Percentiles rank a stretch among this genome's conserved stretches.
phyloP scores from a whole-genome alignment of 2,113 vertebrate genomes.

The Pteruthius melanotis region DNA sequence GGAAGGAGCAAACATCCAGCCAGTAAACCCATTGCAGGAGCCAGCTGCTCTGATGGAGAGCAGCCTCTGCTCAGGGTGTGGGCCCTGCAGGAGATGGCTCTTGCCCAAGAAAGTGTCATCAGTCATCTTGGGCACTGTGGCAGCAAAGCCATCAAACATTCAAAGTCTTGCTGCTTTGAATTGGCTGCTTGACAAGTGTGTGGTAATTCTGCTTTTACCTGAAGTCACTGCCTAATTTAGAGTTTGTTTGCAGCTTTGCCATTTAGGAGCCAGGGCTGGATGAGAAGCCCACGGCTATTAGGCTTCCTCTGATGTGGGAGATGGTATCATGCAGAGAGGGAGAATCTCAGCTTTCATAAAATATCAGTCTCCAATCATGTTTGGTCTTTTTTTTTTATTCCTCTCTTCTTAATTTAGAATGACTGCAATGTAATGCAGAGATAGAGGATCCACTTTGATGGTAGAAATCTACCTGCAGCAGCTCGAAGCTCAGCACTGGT shows the following conservation, averaged over 20 bases:
- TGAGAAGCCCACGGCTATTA: constrained; percentile 25
- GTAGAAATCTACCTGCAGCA: not conserved
- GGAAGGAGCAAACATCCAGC: not conserved
- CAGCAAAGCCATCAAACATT: constrained; percentile 29
- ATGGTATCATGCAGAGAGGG: constrained; percentile 19
- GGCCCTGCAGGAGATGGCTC: constrained; percentile 46
- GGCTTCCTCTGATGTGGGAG: constrained; percentile 55
- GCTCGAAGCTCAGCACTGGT: not conserved
- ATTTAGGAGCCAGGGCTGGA: constrained; percentile 17
- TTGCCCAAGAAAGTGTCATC: constrained; percentile 49
- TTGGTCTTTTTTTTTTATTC: not conserved
- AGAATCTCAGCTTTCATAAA: constrained; percentile 29
- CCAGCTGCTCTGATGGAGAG: not conserved
- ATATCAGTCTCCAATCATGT: not conserved
- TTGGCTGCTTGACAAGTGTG: constrained; percentile 42
- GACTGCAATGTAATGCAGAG: not conserved
- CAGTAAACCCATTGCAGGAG: not conserved
- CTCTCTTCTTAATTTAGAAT: not conserved
- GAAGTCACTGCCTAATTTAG: constrained; percentile 45
- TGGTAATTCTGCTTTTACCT: constrained; percentile 59
- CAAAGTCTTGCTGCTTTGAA: constrained; percentile 49
- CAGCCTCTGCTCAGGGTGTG: constrained; percentile 7
- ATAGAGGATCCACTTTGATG: not conserved
- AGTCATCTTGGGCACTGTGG: constrained; percentile 14
- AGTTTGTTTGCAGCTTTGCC: constrained; percentile 46